Evolutionary conservation across 2,797 vertebrate species (phyloP).

Genomic region (Epinephelus awoara): DNA sequence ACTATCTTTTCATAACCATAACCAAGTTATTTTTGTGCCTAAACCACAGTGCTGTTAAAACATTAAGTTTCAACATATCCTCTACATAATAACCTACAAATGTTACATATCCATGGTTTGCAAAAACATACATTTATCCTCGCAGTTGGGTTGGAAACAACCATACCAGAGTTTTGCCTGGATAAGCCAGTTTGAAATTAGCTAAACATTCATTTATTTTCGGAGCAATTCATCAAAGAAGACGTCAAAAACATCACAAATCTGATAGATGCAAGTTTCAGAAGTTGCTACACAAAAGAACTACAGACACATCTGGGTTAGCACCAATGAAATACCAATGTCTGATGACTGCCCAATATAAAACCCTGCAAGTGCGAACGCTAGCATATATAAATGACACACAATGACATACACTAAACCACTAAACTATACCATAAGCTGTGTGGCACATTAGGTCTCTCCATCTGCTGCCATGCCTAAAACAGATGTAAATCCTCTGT

Average conservation of each 20-base stretch:
- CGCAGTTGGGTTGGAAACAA: too few species aligned
- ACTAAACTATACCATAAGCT: not conserved
- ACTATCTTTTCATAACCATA: too few species aligned
- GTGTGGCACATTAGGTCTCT: constrained; percentile 9
- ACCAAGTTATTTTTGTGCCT: too few species aligned
- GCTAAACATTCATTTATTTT: too few species aligned
- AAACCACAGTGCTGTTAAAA: too few species aligned
- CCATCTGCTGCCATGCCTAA: constrained; percentile 14
- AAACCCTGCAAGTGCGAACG: constrained; percentile 24
- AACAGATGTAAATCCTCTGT: constrained; percentile 39
- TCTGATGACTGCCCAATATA: constrained; percentile 13
- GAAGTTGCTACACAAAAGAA: not conserved
- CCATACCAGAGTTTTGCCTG: not conserved
- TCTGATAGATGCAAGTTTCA: not conserved
- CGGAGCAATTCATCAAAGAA: not conserved
- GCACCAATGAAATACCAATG: not conserved
- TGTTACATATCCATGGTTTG: too few species aligned
- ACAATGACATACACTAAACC: constrained; percentile 15
- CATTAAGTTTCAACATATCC: too few species aligned
- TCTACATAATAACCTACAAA: too few species aligned
- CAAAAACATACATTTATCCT: too few species aligned
- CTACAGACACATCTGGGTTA: constrained; percentile 16
- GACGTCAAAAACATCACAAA: not conserved
- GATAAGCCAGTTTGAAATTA: not conserved
- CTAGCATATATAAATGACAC: constrained; percentile 38